phyloP scores from a whole-genome alignment of 2,113 vertebrate species.

The Xenotilapia caudafasciata region DNA sequence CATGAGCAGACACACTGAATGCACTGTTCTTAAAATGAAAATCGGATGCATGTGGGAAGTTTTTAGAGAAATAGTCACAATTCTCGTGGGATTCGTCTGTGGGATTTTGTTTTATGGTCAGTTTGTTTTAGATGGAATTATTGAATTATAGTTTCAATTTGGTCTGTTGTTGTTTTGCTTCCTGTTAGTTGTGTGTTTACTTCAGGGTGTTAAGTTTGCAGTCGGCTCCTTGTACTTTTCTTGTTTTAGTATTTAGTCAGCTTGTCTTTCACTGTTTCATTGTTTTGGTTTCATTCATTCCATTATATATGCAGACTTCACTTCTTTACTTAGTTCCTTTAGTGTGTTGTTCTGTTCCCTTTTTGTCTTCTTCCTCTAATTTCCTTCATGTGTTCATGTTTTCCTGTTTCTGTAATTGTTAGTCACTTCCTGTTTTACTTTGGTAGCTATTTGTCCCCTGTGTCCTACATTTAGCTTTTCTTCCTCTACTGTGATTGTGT shows the following conservation, averaged over 20 bases:
- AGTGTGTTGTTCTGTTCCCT: background rate
- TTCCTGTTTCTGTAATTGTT: background rate
- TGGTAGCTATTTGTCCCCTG: background rate
- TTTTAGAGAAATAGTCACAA: background rate
- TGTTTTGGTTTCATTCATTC: background rate
- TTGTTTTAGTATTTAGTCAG: background rate
- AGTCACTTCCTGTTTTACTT: background rate
- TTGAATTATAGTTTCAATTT: background rate
- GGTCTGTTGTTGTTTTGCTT: background rate
- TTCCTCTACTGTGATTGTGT: background rate
- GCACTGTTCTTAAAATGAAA: background rate
- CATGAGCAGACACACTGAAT: fast-evolving
- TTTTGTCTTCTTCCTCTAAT: background rate
- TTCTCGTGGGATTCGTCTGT: background rate
- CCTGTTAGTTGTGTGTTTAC: background rate
- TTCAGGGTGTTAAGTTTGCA: background rate
- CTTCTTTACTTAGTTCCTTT: background rate
- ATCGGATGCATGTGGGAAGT: background rate
- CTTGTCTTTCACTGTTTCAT: background rate
- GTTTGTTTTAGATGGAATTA: background rate
- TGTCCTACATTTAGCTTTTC: background rate
- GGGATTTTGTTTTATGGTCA: background rate
- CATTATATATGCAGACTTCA: background rate
- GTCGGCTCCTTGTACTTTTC: fast-evolving
- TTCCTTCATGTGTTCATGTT: background rate